Base-by-base conservation (phyloP, 2,888 invertebrate genomes). In the Ophion ellenae region DNA sequence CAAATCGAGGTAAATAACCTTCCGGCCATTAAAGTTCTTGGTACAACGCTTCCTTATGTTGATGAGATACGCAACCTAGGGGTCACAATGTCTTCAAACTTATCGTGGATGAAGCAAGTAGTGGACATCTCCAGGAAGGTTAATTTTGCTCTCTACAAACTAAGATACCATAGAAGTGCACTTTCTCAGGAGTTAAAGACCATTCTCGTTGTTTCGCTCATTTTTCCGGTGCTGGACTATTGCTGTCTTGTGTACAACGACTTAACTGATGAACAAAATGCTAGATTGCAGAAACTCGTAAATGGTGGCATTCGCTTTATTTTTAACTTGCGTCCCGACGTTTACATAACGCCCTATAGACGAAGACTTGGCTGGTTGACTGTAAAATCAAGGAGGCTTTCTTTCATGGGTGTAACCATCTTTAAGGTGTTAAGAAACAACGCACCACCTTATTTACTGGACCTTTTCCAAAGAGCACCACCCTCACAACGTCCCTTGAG, bases 291-390 rank as follows among this genome's bases (percentile, higher is more conserved):
- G n/a, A 20, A 28, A 2, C 24, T 70, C 1, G 2, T 81, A 4
- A 85, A 85, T 47, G 17, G 28, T 2, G 6, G 24, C 24, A 67
- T 74, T 2, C 20, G 81, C 1, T 84, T 67, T 14, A 76, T 80
- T 0, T 81, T 75, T 2, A 53, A 84, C 11, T 14, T 84, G 0
- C 40, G 76, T 14, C 20, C 20, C 0, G 76, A 40, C 28, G 69
- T 47, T 1, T 66, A 66, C 32, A 69, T 75, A 0, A 66, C 66
- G 1, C 47, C 57, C 1, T 81, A 70, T 11, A 24, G 74, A 6
- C 59, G 24, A 4, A 14, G 71, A 7, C 71, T 84, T 4, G 20
- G 45, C 1, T 84, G 81, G 84, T 64, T 81, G 1, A 57, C 81
- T 5, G 61, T 84, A 0, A 76, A 20, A 53, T 45, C 24, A 0